These are phyloP conservation scores for Tenebrosternarchus preto DNA, from an alignment of 2,113 vertebrate species.

Conservation along the genomic window DNA sequence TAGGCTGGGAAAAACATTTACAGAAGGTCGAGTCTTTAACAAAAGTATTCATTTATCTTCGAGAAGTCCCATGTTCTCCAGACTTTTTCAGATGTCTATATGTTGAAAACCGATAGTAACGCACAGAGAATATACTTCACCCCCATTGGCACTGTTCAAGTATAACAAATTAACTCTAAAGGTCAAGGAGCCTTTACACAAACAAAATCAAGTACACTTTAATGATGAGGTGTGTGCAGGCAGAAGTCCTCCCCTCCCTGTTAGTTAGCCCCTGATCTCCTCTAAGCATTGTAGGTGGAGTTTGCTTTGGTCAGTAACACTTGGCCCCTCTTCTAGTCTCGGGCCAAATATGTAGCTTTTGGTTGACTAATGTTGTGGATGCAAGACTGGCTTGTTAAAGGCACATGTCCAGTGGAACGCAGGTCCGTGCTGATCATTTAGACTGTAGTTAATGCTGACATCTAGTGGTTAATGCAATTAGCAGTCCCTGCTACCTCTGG, in stretches of 20 bases:
- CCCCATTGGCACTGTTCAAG: not conserved
- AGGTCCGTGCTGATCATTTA: not conserved
- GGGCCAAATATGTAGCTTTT: not conserved
- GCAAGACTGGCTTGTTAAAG: not conserved
- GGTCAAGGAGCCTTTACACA: conserved; percentile 15
- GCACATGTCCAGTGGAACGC: not conserved
- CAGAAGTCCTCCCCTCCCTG: not conserved
- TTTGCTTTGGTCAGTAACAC: not conserved
- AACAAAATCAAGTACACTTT: conserved; percentile 11
- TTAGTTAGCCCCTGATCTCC: not conserved
- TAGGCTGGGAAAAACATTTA: not conserved
- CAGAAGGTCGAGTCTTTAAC: not conserved
- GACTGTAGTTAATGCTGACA: conserved; percentile 46
- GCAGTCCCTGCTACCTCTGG: not conserved
- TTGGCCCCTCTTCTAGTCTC: not conserved
- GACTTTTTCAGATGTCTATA: not conserved
- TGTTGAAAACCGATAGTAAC: not conserved
- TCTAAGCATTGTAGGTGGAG: not conserved
- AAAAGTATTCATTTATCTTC: not conserved
- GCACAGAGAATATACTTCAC: not conserved
- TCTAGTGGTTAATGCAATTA: conserved; percentile 48
- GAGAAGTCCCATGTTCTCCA: not conserved
- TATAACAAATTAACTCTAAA: not conserved
- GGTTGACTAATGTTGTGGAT: not conserved
- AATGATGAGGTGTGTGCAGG: not conserved